Evolutionary conservation across 2,797 vertebrate species (phyloP).

Genomic region (Danio jaintianensis): DNA sequence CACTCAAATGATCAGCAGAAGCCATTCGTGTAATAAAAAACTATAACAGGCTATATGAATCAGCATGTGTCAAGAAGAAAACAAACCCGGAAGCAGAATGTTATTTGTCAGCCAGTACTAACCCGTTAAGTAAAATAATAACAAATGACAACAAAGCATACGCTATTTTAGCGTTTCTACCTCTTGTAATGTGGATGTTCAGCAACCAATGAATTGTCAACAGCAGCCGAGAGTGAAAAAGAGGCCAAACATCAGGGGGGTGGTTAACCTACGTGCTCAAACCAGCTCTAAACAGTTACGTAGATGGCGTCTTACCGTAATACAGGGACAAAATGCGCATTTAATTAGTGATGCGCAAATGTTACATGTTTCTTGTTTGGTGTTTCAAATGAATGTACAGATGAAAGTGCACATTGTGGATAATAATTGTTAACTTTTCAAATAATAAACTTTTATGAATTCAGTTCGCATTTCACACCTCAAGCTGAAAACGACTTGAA

Average conservation of each 20-base stretch:
- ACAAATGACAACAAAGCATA: not conserved
- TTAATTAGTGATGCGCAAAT: rapidly evolving
- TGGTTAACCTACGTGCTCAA: not conserved
- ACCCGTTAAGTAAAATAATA: not conserved
- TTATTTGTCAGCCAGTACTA: not conserved
- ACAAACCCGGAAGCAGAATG: not conserved
- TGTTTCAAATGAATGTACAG: not conserved
- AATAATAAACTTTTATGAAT: not conserved
- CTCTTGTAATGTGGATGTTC: not conserved
- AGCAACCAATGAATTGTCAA: not conserved
- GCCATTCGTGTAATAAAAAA: not conserved
- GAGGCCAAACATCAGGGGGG: not conserved
- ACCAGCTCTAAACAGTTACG: not conserved
- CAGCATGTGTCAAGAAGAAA: too few relatives aligned
- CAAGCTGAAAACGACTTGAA: too few relatives aligned
- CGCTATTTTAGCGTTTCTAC: not conserved
- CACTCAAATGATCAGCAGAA: not conserved
- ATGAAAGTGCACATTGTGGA: not conserved
- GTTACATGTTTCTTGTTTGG: not conserved
- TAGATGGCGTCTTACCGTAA: constrained; percentile 6
- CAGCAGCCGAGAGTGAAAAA: too few relatives aligned
- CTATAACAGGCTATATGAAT: not conserved
- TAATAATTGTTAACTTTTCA: too few relatives aligned
- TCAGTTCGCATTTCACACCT: not conserved
- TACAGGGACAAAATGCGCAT: not conserved